Evolutionary conservation across 2,113 vertebrate genomes (phyloP), one percentile per base, ranked within the genome.

Genomic region (Silurus glanis): DNA sequence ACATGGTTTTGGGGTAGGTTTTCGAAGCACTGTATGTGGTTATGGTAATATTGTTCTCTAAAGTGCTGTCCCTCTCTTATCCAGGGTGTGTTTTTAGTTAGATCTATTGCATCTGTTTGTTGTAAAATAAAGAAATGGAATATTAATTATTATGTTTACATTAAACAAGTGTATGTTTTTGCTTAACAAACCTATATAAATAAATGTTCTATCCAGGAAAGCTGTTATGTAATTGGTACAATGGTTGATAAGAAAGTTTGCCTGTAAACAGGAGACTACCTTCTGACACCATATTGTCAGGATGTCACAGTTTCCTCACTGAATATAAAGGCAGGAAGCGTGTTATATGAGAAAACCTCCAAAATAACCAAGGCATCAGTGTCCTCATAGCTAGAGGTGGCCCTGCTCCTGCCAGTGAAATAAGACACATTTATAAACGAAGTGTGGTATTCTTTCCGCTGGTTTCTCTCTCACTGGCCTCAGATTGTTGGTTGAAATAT

Each of bases 401-500:
- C 5, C 28, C 28, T 45, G 25, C 28, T 45, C 14, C 28, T 16
- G 67, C 59, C 21, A 67, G 25, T 80, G 8, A 72, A 69, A 4
- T 51, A 58, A 78, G 23, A 84, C 74, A 37, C n/a, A 37, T 80
- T 51, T 28, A 56, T 25, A 45, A 82, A 62, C 82, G 17, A n/a
- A 47, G 66, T 55, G 10, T 72, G 61, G 72, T n/a, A 75, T 53
- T 74, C 16, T 75, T 84, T 74, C 9, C 79, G 25, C 25, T 69
- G 16, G 2, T 21, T 59, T 12, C n/a, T 83, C 53, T 78, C 14
- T 58, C n/a, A 80, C 51, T 45, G 13, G 45, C 69, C 53, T 61
- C 58, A 85, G 62, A 83, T 49, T 37, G 23, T 49, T 69, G 87
- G 47, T 47, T 28, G 62, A 21, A 59, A 71, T 71, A 12, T 37